Evolutionary conservation across 2,797 vertebrate genomes (phyloP), one percentile per base, ranked within the genome.

Genomic region (Chaenodraco wilsoni): DNA sequence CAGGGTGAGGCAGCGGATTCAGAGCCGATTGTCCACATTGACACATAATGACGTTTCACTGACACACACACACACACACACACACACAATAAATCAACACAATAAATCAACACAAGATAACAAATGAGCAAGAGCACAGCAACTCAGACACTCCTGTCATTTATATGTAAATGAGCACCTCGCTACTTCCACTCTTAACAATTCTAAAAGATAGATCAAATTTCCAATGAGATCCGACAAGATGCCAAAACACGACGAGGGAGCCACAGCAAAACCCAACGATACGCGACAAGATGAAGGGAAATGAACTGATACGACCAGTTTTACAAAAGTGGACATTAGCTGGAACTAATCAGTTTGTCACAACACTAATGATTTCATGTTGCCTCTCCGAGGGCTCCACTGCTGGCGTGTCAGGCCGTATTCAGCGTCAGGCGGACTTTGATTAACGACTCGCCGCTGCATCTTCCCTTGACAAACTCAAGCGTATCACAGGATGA

Each of bases 81-180:
- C 13, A 44, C 14, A 37, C 3, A 27, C 23, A 27, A 27, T 27
- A 27, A 27, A 27, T 27, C 23, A 27, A 27, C 23, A 51, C 43
- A 63, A 17, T 56, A 48, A 73, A 70, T 82, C 72, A 45, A 69
- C 41, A 9, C 49, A 63, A 82, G 69, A 73, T 62, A 65, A 78
- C 69, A 77, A 85, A 82, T 51, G 50, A 81, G 63, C 72, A 31
- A n/a, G 54, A 81, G 56, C 16, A 21, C 14, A 16, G 64, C 71
- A 78, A 73, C 68, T 64, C 55, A 46, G 64, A 73, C 56, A 40
- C 45, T 59, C 44, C 61, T 54, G 52, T 86, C 72, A 90, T 92
- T 87, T 90, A 85, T 82, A 91, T 92, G 89, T 45, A 89, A 91
- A 92, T 92, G 77, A 87, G 84, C 49, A 17, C 62, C 33, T 31